Evolutionary conservation across 1,140 invertebrate species (phyloP), one percentile per base, ranked within the genome.

Genomic region (Drosophila watanabei): DNA sequence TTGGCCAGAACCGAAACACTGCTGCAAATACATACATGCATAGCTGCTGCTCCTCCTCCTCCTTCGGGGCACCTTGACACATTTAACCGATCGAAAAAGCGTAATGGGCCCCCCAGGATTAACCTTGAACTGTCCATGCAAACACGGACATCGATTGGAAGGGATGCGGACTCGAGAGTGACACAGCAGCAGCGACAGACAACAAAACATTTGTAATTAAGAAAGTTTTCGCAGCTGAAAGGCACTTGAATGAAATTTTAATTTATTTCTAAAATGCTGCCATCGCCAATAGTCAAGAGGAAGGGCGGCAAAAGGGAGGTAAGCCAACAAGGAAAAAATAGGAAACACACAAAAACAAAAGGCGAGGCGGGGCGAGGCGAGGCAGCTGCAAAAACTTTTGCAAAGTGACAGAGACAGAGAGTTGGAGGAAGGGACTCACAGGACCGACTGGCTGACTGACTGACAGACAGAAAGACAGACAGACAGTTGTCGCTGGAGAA

Each of bases 181-280:
- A 65, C 52, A 52, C 39, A 63, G 33, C 35, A 68, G 33, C 35
- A 24, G 33, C 35, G 61, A 43, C 56, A 58, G 49, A 65, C 63
- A 82, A 66, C 63, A 87, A 72, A 75, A 89, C 79, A 90, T 89
- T 89, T 80, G 86, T 89, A 89, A 89, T 89, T 89, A 90, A 89
- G 86, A 89, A 89, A 89, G 86, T 89, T 89, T 80, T 82, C 48
- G 30, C 78, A 60, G 66, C 63, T 80, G 68, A 86, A 80, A 82
- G 79, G 82, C 86, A 90, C 86, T 89, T 86, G 78, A 90, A 89
- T 89, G 86, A 89, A 89, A 89, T 90, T 89, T 89, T 89, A 89
- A 89, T 89, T 89, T 89, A 89, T 89, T 89, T 89, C 86, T 82
- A 86, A 90, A 89, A 85, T 77, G 82, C 82, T 85, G 85, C 73